These are phyloP conservation scores for Syngnathus acus DNA, from an alignment of 2,797 vertebrate genomes.

Conservation along the genomic window DNA sequence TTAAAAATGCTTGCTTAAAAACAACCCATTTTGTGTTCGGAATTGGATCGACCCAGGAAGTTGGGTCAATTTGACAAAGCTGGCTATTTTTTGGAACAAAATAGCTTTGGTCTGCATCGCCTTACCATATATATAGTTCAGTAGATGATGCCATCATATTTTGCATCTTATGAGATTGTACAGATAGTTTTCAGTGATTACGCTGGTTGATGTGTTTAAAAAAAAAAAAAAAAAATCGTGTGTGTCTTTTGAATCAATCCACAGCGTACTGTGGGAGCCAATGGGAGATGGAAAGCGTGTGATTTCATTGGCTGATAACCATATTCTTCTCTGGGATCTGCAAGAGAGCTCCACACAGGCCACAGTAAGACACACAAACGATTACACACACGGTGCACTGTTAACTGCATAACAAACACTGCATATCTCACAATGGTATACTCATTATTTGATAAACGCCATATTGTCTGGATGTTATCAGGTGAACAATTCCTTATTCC, in stretches of 20 bases:
- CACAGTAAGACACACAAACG: constrained; percentile 67
- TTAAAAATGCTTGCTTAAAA: no score
- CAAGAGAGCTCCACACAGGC: constrained; percentile 85
- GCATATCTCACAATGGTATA: constrained; percentile 44
- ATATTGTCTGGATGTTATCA: constrained; percentile 51
- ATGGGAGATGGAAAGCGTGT: constrained; percentile 89
- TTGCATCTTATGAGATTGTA: neutral
- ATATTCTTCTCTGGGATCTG: constrained; percentile 89
- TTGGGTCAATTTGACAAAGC: no score
- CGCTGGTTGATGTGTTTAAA: neutral
- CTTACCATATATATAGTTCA: no score
- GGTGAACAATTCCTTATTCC: constrained; percentile 35
- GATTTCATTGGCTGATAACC: constrained; percentile 90
- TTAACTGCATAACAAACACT: constrained; percentile 17
- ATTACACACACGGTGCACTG: constrained; percentile 12
- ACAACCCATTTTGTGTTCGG: no score
- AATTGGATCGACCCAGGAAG: no score
- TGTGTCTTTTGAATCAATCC: constrained; percentile 34
- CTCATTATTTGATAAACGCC: constrained; percentile 64
- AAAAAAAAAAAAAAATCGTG: neutral
- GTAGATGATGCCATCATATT: neutral
- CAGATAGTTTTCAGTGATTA: neutral
- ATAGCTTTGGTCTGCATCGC: no score
- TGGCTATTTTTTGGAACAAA: no score
- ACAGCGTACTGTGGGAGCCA: constrained; percentile 91